Conservation (phyloP, 2,113 vertebrate species). For the Alligator sinensis region DNA sequence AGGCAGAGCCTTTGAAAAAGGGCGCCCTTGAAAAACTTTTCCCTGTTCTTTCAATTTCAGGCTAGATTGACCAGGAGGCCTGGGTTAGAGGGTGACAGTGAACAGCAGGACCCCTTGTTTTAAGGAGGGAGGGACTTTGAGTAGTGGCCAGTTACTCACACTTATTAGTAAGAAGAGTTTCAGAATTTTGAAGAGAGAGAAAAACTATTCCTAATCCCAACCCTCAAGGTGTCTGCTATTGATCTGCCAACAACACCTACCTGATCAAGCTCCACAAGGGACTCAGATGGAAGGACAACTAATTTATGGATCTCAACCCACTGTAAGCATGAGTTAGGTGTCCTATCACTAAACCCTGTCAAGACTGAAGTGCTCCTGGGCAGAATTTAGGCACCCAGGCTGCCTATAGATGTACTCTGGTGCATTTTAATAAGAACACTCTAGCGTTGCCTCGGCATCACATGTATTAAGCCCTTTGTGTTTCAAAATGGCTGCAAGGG, state of each 20-base stretch:
- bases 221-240: too few species aligned
- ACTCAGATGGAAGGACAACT: neutral
- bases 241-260: too few species aligned
- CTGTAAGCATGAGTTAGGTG: fast-evolving
- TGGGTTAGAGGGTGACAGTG: neutral
- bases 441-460: too few species aligned
- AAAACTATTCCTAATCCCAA: neutral
- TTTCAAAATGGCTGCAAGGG: too few species aligned
- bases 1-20: neutral
- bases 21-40: neutral
- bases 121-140: neutral
- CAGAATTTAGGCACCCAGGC: neutral
- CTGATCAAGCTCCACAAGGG: neutral
- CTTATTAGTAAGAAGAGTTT: neutral
- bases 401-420: neutral
- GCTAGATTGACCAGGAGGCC: neutral
- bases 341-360: neutral
- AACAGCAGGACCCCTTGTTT: neutral
- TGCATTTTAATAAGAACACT: too few species aligned
- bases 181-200: neutral
- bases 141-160: neutral
- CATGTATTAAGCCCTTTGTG: too few species aligned
- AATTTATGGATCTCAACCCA: neutral
- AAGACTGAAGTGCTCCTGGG: neutral
- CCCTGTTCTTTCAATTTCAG: constrained; percentile 36